These are phyloP conservation scores for Apodemia mormo DNA, from an alignment of 2,888 invertebrate genomes.

Conservation along the genomic window DNA sequence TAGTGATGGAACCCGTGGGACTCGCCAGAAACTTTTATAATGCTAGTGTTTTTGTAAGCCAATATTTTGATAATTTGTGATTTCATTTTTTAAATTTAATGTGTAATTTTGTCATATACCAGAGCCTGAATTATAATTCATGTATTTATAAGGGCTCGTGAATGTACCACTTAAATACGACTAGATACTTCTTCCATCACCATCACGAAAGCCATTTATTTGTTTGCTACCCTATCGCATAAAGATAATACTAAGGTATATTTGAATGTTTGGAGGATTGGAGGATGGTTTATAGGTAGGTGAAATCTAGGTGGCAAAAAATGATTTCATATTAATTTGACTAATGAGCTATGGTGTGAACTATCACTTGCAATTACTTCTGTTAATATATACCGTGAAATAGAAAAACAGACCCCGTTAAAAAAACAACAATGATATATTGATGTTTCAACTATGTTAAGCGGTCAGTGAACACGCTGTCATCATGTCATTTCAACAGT, in stretches of 20 bases:
- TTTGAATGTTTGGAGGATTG: background rate
- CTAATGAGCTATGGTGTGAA: background rate
- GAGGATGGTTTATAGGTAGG: background rate
- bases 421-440: conserved; percentile 5
- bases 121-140: no score
- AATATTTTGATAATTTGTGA: no score
- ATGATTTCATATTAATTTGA: background rate
- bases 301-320: no score
- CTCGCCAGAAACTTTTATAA: no score
- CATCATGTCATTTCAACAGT: conserved; percentile 1
- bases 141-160: no score
- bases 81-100: no score
- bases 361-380: background rate
- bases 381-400: background rate
- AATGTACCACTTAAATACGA: background rate
- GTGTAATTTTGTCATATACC: no score
- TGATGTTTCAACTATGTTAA: conserved; percentile 10
- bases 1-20: no score
- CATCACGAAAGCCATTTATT: background rate
- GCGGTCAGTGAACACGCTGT: conserved; percentile 15
- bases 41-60: no score
- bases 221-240: background rate
- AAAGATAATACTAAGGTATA: background rate
- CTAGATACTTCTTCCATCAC: no score
- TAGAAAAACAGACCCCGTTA: background rate